These are phyloP conservation scores for Heterotilapia buettikoferi DNA, from an alignment of 2,113 vertebrate genomes.

Conservation along the genomic window DNA sequence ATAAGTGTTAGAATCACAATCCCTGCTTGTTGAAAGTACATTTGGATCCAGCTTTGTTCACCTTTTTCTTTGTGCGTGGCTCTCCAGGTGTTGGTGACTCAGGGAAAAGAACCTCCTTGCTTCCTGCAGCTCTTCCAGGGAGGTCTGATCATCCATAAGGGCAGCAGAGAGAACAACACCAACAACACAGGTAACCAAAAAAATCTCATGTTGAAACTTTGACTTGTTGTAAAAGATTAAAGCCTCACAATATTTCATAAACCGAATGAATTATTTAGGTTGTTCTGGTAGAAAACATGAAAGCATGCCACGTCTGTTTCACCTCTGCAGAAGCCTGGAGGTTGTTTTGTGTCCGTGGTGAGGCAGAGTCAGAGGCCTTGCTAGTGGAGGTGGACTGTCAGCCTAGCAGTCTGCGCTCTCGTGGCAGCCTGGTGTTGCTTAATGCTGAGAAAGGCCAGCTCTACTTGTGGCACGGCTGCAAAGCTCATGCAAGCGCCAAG, in stretches of 20 bases:
- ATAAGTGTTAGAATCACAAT: neutral
- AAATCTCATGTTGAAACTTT: neutral
- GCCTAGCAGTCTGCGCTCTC: conserved; percentile 70
- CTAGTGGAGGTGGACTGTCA: conserved; percentile 72
- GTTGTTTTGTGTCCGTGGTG: conserved; percentile 73
- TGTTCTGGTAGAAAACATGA: neutral
- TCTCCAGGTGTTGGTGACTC: conserved; percentile 68
- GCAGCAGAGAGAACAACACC: conserved; percentile 61
- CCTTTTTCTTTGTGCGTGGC: neutral
- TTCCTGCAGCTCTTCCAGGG: conserved; percentile 79
- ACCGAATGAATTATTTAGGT: neutral
- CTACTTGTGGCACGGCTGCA: conserved; percentile 76
- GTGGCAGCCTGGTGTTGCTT: conserved; percentile 68
- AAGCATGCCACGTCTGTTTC: neutral
- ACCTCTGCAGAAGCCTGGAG: conserved; percentile 58
- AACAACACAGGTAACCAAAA: conserved; percentile 49
- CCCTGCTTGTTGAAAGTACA: neutral
- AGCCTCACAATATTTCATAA: neutral
- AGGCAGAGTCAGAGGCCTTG: conserved; percentile 61
- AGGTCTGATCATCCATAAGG: conserved; percentile 72
- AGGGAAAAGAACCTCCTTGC: conserved; percentile 77
- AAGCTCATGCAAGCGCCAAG: conserved; percentile 50
- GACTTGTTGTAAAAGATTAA: neutral
- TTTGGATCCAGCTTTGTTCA: neutral
- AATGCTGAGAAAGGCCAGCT: conserved; percentile 45